A percentile compares a stretch with the other conserved stretches of the same genome.
Evolutionary conservation across 2,797 vertebrate genomes (phyloP).

Genomic region (Falco berigora): DNA sequence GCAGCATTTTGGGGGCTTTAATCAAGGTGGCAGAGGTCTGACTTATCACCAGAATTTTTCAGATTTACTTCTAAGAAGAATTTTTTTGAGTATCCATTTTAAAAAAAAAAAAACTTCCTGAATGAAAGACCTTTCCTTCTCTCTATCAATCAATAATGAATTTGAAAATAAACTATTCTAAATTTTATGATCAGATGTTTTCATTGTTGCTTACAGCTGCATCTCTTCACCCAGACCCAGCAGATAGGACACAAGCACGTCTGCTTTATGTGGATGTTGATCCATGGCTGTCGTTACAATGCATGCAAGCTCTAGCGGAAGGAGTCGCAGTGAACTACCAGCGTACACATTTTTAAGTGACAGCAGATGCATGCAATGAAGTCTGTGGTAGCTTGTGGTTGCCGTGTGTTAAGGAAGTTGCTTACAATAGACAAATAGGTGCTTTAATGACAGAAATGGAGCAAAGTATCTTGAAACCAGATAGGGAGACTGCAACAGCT

Average conservation of each 20-base stretch:
- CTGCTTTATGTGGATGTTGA: neutral
- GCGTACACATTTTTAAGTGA: neutral
- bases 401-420: neutral
- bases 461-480: slow-evolving; percentile 49
- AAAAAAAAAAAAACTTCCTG: neutral
- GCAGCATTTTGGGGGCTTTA: neutral
- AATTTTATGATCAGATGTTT: neutral
- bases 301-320: neutral
- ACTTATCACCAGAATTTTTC: neutral
- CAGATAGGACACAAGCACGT: neutral
- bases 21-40: neutral
- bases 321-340: neutral
- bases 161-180: neutral
- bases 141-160: neutral
- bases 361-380: neutral
- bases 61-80: neutral
- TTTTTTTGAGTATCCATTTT: neutral
- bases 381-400: neutral
- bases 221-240: neutral
- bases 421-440: slow-evolving; percentile 40
- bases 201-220: neutral
- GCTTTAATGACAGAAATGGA: slow-evolving; percentile 42
- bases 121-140: neutral
- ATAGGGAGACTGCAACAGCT: slow-evolving; percentile 54
- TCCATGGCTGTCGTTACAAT: neutral